Percentiles rank a stretch among this genome's conserved stretches.
phyloP scores from a whole-genome alignment of 1,140 invertebrate species.

The Saccostrea cuccullata region DNA sequence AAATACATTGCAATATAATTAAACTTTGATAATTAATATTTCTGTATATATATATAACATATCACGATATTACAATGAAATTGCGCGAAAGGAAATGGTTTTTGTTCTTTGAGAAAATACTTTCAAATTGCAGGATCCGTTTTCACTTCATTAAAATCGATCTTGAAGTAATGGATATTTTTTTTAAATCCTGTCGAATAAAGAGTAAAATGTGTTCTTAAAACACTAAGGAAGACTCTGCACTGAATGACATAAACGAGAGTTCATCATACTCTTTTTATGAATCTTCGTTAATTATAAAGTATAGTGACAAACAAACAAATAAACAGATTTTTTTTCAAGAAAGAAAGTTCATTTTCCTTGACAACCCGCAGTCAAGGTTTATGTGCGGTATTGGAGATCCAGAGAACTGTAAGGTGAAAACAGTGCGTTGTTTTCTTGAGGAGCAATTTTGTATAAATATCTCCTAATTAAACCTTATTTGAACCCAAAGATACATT shows the following conservation, averaged over 20 bases:
- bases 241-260: not conserved
- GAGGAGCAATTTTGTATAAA: slow-evolving; percentile 1
- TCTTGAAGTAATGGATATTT: too few relatives aligned
- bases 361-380: not conserved
- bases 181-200: too few relatives aligned
- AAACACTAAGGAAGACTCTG: not conserved
- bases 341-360: slow-evolving; percentile 6
- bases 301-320: slow-evolving; percentile 28
- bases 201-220: not conserved
- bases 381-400: not conserved
- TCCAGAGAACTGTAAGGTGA: not conserved
- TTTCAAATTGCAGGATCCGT: too few relatives aligned
- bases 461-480: slow-evolving; percentile 32
- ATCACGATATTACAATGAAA: too few relatives aligned
- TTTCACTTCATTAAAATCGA: too few relatives aligned
- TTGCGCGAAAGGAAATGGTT: too few relatives aligned
- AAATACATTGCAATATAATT: too few relatives aligned
- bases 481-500: slow-evolving; percentile 31
- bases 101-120: too few relatives aligned
- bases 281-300: not conserved
- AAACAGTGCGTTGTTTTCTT: not conserved
- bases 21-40: too few relatives aligned
- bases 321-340: not conserved
- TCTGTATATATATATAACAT: too few relatives aligned
- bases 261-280: slow-evolving; percentile 25